Conservation (phyloP, 2,797 vertebrate species). For the Sebastes kiyomatsui region DNA sequence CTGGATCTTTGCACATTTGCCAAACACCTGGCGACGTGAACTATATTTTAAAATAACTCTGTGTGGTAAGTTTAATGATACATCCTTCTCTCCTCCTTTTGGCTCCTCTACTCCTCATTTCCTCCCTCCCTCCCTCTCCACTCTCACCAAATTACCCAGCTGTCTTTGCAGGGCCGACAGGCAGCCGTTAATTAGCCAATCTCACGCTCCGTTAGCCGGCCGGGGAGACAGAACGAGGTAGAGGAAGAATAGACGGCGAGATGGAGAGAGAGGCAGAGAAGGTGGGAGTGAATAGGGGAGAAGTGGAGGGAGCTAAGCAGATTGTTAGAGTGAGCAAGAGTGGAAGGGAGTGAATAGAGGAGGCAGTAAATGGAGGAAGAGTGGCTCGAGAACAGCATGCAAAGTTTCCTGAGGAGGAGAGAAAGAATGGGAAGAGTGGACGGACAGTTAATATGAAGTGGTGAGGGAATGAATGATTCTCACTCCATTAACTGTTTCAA, state of each 20-base stretch:
- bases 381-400: constrained; percentile 51
- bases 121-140: constrained; percentile 22
- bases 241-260: constrained; percentile 58
- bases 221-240: constrained; percentile 66
- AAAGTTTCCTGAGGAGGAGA: constrained; percentile 51
- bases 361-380: constrained; percentile 54
- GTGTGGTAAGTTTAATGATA: constrained; percentile 17
- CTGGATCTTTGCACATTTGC: neutral
- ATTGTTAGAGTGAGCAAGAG: constrained; percentile 66
- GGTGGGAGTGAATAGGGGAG: constrained; percentile 45
- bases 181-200: constrained; percentile 83
- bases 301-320: constrained; percentile 53
- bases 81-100: constrained; percentile 25
- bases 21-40: constrained; percentile 2
- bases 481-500: constrained; percentile 33
- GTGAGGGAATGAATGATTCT: constrained; percentile 11
- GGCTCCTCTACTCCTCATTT: constrained; percentile 27
- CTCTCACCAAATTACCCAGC: constrained; percentile 79
- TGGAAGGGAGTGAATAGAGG: constrained; percentile 62
- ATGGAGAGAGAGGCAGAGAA: constrained; percentile 30
- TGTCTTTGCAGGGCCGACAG: constrained; percentile 78
- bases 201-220: constrained; percentile 78
- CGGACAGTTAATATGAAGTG: constrained; percentile 14
- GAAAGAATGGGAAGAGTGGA: constrained; percentile 16
- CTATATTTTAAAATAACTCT: constrained; percentile 17